Evolutionary conservation across 2,113 vertebrate species (phyloP).

Genomic region (Microcebus murinus): DNA sequence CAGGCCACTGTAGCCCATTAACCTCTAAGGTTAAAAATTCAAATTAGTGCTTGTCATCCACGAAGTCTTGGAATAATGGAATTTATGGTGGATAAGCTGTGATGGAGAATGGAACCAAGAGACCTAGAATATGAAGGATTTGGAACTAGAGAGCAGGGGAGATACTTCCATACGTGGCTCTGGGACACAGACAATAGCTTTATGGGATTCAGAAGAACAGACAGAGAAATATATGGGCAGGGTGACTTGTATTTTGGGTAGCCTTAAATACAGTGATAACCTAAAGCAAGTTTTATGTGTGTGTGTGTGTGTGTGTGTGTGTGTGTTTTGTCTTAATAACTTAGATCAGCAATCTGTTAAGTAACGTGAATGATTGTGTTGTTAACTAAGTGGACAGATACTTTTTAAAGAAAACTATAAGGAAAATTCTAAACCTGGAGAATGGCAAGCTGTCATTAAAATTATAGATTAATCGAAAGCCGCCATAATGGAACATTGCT

Average conservation of each 20-base stretch:
- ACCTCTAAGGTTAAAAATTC: not conserved
- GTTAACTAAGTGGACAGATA: not conserved
- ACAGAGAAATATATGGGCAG: not conserved
- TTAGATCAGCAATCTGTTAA: not conserved
- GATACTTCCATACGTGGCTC: not conserved
- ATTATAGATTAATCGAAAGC: slow-evolving; percentile 6
- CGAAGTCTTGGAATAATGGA: not conserved
- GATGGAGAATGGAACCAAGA: not conserved
- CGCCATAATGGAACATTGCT: not conserved
- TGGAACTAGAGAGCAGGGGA: not conserved
- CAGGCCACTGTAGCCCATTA: not conserved
- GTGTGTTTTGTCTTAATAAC: not conserved
- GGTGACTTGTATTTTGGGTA: not conserved
- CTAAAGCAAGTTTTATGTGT: not conserved
- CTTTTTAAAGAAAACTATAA: not conserved
- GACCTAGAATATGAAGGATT: not conserved
- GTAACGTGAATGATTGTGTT: not conserved
- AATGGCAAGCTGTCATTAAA: slow-evolving; percentile 36
- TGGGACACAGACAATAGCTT: not conserved
- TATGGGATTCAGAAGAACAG: not conserved
- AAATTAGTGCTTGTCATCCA: slow-evolving; percentile 1
- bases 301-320: no score
- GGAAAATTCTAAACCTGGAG: slow-evolving; percentile 24
- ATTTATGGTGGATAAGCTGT: not conserved
- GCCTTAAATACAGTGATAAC: not conserved